Base-by-base conservation (phyloP, 2,888 invertebrate genomes). In the Isotomurus palustris region DNA sequence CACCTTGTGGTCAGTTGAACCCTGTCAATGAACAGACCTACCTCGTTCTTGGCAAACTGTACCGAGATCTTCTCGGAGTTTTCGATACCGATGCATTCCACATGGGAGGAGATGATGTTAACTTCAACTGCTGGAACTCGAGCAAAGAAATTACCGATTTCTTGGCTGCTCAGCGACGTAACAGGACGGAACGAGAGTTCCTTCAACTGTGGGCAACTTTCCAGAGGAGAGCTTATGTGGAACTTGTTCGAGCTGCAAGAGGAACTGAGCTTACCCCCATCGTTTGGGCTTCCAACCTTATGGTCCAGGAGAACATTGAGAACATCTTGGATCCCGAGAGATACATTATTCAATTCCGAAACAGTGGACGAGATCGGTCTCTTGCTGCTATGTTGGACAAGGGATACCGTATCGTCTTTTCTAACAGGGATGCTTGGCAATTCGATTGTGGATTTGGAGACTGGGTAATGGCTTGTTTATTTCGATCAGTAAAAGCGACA, bases 401-500 rank as follows among this genome's bases (percentile, higher is more conserved):
- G 36, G 89, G 88, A 0, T 91, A 88, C 75, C 81, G 80, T 29
- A 75, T 91, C 28, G 90, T 92, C 62, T 79, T 91, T 63, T 90
- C 90, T 2, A 91, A 91, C 74, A 88, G 89, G 72, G 91, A 92
- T 73, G 88, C 87, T 0, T 76, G 90, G 3, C 91, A 91, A 74
- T 80, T 91, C 1, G 91, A 91, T 74, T 91, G 91, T 72, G 91
- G 91, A 73, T 90, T 84, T 69, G 84, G 84, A 17, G 84, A 86
- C 10, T 91, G 91, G 91, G 84, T 91, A 61, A 58, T 53, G 17
- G 19, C 36, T n/a, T n/a, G 6, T n/a, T 12, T 32, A 10, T 40
- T 40, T 40, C 6, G 17, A 40, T 40, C 32, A 56, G 14, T 10
- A n/a, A n/a, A n/a, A n/a, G n/a, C 22, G 43, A 8, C 8, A 32